Evolutionary conservation across 2,113 vertebrate genomes (phyloP), one percentile per base, ranked within the genome.

Genomic region (Erythrolamprus reginae): DNA sequence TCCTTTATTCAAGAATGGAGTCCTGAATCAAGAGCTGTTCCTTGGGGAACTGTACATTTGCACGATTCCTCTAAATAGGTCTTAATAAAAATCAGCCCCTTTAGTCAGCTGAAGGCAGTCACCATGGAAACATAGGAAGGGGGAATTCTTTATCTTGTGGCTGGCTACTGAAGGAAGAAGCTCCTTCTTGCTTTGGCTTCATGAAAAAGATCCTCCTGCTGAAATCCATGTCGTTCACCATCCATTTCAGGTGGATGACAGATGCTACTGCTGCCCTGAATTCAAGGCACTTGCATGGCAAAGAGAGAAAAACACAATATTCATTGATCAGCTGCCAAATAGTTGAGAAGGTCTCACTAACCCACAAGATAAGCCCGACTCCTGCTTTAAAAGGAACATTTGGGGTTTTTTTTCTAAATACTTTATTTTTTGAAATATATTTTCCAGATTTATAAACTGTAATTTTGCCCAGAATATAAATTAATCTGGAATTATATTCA

Each of bases 41-140:
- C 0, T 52, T 88, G 70, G 91, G 84, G 82, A 87, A 84, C 33
- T 88, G 38, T 19, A 5, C 83, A 61, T 84, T 61, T 84, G 45
- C 9, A 51, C 10, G 10, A 28, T 28, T 77, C 89, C 56, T 82
- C 88, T 58, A n/a, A 0, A 6, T 26, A 33, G 24, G 82, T 77
- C 1, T 12, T 42, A 3, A 83, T 53, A 19, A 53, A 56, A 87
- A 84, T 45, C 26, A 3, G 58, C 42, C 86, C 61, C 55, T 48
- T 84, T 1, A 13, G 85, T 90, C 58, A 45, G 58, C 55, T 55
- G 0, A 92, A 92, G 51, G n/a, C 70, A 50, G 94, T 96, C 94
- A 95, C 96, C 94, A 96, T 96, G 94, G 96, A 95, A 96, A 96
- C 96, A 84, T 90, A 93, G 92, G 47, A 93, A 87, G 88, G 92